Conservation (phyloP, 37 sponge, comb jelly and placozoan genomes). For the Sycon ciliatum region DNA sequence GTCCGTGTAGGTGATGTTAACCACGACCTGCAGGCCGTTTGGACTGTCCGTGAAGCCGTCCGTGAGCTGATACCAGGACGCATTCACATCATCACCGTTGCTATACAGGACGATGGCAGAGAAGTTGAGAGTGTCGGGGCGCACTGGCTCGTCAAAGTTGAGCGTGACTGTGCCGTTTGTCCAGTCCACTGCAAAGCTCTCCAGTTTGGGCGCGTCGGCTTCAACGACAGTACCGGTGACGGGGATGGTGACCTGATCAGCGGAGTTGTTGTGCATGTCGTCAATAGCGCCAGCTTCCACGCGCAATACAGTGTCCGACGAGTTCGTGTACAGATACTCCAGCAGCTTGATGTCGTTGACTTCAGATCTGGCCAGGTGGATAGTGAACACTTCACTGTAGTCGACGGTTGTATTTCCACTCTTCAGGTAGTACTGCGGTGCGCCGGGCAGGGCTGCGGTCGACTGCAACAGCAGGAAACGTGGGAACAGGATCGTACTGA, state of each 20-base stretch:
- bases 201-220: slow-evolving; percentile 39
- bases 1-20: slow-evolving; percentile 47
- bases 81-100: slow-evolving; percentile 24
- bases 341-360: slow-evolving; percentile 57
- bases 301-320: slow-evolving; percentile 61
- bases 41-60: slow-evolving; percentile 31
- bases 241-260: slow-evolving; percentile 25
- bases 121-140: slow-evolving; percentile 42
- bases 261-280: slow-evolving; percentile 57
- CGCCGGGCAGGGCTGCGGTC: too few relatives aligned
- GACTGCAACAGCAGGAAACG: too few relatives aligned
- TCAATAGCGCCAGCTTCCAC: slow-evolving; percentile 55
- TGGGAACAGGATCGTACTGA: slow-evolving; percentile 50
- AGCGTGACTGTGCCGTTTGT: slow-evolving; percentile 62
- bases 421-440: slow-evolving; percentile 49
- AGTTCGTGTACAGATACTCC: slow-evolving; percentile 53
- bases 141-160: slow-evolving; percentile 82
- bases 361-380: slow-evolving; percentile 47
- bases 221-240: slow-evolving; percentile 51
- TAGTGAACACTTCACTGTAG: slow-evolving; percentile 49
- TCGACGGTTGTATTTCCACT: slow-evolving; percentile 43
- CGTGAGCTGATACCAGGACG: slow-evolving; percentile 47
- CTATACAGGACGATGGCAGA: slow-evolving; percentile 43
- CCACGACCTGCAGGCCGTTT: slow-evolving; percentile 54
- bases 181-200: slow-evolving; percentile 57